Conservation (phyloP, 2,113 vertebrate species). For the Trichomycterus rosablanca region DNA sequence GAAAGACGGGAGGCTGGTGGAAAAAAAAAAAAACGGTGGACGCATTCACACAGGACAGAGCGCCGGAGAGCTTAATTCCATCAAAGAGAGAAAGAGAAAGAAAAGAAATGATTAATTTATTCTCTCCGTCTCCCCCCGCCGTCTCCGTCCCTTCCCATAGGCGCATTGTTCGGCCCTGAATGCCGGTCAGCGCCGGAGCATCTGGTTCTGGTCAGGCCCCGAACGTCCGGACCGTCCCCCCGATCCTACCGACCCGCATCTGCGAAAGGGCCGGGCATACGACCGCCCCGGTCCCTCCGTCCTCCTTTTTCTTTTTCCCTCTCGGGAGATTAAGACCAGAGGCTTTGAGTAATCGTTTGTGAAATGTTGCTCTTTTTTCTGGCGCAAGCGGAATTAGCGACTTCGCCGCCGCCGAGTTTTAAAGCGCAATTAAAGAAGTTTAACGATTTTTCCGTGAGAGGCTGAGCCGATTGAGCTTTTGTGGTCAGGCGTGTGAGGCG, state of each 20-base stretch:
- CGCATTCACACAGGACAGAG: constrained; percentile 86
- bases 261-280: constrained; percentile 46
- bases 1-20: constrained; percentile 36
- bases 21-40: constrained; percentile 69
- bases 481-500: constrained; percentile 48
- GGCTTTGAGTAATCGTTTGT: constrained; percentile 66
- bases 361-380: constrained; percentile 70
- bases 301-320: constrained; percentile 52
- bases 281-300: constrained; percentile 39
- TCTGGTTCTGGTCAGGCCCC: constrained; percentile 74
- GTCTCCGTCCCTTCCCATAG: constrained; percentile 45
- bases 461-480: constrained; percentile 65
- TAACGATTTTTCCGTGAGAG: constrained; percentile 62
- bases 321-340: constrained; percentile 60
- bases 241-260: constrained; percentile 9
- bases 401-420: constrained; percentile 67
- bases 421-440: constrained; percentile 71
- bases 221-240: constrained; percentile 41
- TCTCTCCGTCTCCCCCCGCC: constrained; percentile 72
- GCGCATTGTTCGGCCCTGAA: constrained; percentile 60
- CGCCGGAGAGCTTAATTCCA: constrained; percentile 93
- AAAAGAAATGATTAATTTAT: constrained; percentile 93
- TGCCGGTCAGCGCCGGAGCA: constrained; percentile 92
- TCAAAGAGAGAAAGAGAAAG: constrained; percentile 82
- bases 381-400: constrained; percentile 50